These are phyloP conservation scores for Drosophila nikananu DNA, from an alignment of 1,140 invertebrate species.

Conservation along the genomic window DNA sequence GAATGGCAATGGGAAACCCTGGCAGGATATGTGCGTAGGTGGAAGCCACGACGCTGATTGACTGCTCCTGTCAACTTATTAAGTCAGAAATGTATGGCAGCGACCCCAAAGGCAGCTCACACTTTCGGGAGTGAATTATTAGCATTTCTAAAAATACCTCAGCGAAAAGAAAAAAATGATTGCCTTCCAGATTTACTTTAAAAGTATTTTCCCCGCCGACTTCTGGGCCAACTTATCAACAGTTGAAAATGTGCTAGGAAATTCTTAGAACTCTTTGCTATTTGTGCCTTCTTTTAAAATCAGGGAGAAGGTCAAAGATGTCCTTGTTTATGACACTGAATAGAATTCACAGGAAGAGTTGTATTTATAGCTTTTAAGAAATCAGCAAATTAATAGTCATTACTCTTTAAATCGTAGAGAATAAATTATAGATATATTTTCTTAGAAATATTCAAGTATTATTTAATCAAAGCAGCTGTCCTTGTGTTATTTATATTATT, in stretches of 20 bases:
- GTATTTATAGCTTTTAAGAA: neutral
- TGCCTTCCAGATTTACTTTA: slow-evolving; percentile 26
- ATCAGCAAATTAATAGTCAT: neutral
- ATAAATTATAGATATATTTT: neutral
- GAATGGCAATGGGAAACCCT: slow-evolving; percentile 10
- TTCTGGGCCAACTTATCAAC: slow-evolving; percentile 9
- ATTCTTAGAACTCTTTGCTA: slow-evolving; percentile 1
- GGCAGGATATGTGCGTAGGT: slow-evolving; percentile 37
- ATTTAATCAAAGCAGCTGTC: neutral
- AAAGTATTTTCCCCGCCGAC: neutral
- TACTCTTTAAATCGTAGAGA: neutral
- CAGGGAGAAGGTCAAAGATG: neutral
- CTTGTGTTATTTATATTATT: too few species aligned
- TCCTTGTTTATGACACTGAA: neutral
- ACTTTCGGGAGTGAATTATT: slow-evolving; percentile 55
- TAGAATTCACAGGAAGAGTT: neutral
- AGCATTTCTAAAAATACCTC: slow-evolving; percentile 69
- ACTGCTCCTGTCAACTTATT: slow-evolving; percentile 80
- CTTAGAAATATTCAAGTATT: neutral
- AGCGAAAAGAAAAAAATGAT: slow-evolving; percentile 13
- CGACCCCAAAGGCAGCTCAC: slow-evolving; percentile 21
- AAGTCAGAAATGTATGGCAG: slow-evolving; percentile 59
- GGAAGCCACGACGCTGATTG: slow-evolving; percentile 59
- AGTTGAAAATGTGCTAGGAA: slow-evolving; percentile 6
- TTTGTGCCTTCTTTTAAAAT: neutral